Evolutionary conservation across 92 coral and sea anemone species (phyloP).

Genomic region (Chrysogorgia sp.): DNA sequence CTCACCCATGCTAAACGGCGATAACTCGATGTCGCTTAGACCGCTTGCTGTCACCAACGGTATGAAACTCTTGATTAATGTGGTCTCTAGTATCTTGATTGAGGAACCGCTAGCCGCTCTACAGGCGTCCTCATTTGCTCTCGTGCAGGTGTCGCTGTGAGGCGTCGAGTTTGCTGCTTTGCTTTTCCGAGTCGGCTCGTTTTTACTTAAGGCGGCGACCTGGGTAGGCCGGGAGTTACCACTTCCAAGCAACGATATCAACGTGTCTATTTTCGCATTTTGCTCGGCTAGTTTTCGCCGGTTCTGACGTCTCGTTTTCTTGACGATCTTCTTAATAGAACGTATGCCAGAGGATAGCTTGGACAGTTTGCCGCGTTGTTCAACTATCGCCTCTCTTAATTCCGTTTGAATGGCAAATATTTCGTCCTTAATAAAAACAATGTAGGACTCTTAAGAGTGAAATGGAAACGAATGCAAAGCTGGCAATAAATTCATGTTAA

Average conservation of each 20-base stretch:
- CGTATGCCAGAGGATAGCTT: slow-evolving; percentile 23
- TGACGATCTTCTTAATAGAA: slow-evolving; percentile 26
- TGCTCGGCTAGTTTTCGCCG: slow-evolving; percentile 40
- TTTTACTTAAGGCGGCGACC: not conserved
- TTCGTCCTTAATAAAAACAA: slow-evolving; percentile 23
- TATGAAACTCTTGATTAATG: slow-evolving; percentile 78
- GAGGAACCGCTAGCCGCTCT: not conserved
- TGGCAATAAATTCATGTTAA: not conserved
- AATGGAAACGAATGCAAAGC: not conserved
- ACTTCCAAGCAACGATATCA: slow-evolving; percentile 36
- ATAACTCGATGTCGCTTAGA: slow-evolving; percentile 32
- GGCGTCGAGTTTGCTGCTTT: slow-evolving; percentile 14
- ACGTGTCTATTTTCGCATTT: slow-evolving; percentile 41
- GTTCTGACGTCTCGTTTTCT: slow-evolving; percentile 19
- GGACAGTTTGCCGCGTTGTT: slow-evolving; percentile 24
- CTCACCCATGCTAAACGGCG: slow-evolving; percentile 44
- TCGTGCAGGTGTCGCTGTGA: not conserved
- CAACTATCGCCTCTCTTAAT: slow-evolving; percentile 34
- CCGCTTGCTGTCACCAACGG: slow-evolving; percentile 81
- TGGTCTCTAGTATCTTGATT: not conserved
- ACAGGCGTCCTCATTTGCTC: not conserved
- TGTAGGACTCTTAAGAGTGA: not conserved
- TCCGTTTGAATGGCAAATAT: slow-evolving; percentile 39
- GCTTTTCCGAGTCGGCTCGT: not conserved
- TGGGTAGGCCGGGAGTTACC: not conserved